Percentiles rank a stretch among this genome's conserved stretches.
phyloP scores from a whole-genome alignment of 2,113 vertebrate species.

The Spizaetus ornatus region DNA sequence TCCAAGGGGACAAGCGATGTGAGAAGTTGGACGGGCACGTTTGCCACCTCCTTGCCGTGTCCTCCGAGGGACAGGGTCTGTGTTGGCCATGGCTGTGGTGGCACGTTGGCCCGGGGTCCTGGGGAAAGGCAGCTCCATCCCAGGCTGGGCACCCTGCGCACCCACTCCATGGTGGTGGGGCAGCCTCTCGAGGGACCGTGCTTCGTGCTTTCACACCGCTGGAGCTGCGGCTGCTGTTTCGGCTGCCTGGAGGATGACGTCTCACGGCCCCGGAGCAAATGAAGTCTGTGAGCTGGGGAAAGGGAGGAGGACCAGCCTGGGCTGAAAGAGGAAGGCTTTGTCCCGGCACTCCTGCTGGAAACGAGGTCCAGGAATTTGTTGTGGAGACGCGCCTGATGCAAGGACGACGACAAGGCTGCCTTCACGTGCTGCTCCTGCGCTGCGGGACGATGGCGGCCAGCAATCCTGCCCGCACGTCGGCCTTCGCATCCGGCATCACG shows the following conservation, averaged over 20 bases:
- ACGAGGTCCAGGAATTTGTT: not conserved
- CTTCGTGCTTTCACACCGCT: not conserved
- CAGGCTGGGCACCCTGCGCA: not conserved
- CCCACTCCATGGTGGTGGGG: rapidly evolving
- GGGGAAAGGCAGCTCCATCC: not conserved
- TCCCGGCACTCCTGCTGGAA: not conserved
- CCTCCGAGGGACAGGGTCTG: not conserved
- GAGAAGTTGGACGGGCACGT: not conserved
- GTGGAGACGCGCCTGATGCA: not conserved
- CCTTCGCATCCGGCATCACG: too few species aligned
- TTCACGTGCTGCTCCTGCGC: not conserved
- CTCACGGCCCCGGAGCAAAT: not conserved
- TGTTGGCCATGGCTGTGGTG: not conserved
- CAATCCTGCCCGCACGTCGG: rapidly evolving
- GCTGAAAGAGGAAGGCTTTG: not conserved
- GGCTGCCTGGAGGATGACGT: not conserved
- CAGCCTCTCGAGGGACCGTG: rapidly evolving
- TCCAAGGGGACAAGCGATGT: not conserved
- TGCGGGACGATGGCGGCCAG: not conserved
- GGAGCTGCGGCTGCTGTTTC: not conserved
- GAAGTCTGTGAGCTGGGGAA: not conserved
- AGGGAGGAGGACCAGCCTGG: not conserved
- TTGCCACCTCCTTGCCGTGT: not conserved
- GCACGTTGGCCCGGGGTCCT: rapidly evolving
- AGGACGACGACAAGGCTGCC: not conserved